Evolutionary conservation across 1,140 invertebrate species (phyloP).

Genomic region (Drosophila navojoa): DNA sequence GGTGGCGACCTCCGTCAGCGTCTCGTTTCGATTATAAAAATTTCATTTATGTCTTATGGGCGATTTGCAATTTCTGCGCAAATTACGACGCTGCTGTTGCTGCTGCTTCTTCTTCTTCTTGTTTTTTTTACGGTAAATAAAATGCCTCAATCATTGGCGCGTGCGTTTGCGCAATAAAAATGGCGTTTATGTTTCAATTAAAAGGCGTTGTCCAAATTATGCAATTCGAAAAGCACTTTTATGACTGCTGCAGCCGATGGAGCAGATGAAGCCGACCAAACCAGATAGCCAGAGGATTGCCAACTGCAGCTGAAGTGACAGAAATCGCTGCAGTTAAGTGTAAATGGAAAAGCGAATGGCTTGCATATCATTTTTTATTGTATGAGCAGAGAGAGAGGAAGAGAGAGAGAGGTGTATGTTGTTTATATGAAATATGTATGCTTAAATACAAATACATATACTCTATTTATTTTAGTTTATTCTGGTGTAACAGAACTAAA

Average conservation of each 20-base stretch:
- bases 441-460: too few species aligned
- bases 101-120: constrained; percentile 18
- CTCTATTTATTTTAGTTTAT: too few species aligned
- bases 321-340: not conserved
- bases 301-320: not conserved
- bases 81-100: constrained; percentile 39
- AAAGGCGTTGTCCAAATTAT: constrained; percentile 62
- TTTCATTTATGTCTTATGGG: constrained; percentile 79
- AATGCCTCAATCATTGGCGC: constrained; percentile 61
- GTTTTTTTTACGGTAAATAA: constrained; percentile 48
- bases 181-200: constrained; percentile 75
- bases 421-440: too few species aligned
- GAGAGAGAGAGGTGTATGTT: too few species aligned
- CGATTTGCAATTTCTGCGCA: constrained; percentile 78
- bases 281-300: not conserved
- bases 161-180: constrained; percentile 74
- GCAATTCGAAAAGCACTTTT: constrained; percentile 38
- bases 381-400: not conserved
- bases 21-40: constrained; percentile 77
- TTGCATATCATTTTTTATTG: too few species aligned
- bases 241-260: not conserved
- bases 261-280: not conserved
- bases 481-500: too few species aligned
- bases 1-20: constrained; percentile 43
- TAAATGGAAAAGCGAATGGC: too few species aligned